Evolutionary conservation across 64 coral and sea anemone species (phyloP).

Genomic region (Pocillopora verrucosa): DNA sequence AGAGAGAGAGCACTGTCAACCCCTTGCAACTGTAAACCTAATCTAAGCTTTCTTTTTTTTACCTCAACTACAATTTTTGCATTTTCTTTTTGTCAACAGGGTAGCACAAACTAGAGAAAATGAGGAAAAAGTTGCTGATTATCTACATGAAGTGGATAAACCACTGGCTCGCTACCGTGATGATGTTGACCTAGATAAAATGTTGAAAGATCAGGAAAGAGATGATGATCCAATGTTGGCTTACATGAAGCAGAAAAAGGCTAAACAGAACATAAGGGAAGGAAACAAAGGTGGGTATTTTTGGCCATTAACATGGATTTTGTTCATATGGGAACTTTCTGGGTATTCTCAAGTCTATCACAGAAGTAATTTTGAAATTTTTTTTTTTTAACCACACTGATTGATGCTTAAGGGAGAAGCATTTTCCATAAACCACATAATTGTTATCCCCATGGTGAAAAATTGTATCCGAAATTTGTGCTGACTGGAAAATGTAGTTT

Average conservation of each 20-base stretch:
- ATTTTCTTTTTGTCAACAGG: background rate
- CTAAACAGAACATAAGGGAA: conserved; percentile 46
- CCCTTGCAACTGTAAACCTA: too few relatives aligned
- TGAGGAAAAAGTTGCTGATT: conserved; percentile 74
- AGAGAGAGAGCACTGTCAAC: too few relatives aligned
- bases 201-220: conserved; percentile 79
- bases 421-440: too few relatives aligned
- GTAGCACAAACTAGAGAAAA: conserved; percentile 78
- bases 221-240: conserved; percentile 92
- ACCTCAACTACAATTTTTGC: background rate
- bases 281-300: conserved; percentile 81
- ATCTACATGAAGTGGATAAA: conserved; percentile 82
- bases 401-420: too few relatives aligned
- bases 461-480: too few relatives aligned
- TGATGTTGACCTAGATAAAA: conserved; percentile 83
- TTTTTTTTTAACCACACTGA: too few relatives aligned
- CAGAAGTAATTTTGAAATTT: too few relatives aligned
- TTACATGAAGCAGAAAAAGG: conserved; percentile 87
- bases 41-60: too few relatives aligned
- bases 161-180: conserved; percentile 91
- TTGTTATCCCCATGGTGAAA: too few relatives aligned
- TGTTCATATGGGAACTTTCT: too few relatives aligned
- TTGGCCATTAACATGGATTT: background rate
- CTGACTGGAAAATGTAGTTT: too few relatives aligned
- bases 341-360: too few relatives aligned